Evolutionary conservation across 1,140 invertebrate species (phyloP).

Genomic region (Micrasema minimum): DNA sequence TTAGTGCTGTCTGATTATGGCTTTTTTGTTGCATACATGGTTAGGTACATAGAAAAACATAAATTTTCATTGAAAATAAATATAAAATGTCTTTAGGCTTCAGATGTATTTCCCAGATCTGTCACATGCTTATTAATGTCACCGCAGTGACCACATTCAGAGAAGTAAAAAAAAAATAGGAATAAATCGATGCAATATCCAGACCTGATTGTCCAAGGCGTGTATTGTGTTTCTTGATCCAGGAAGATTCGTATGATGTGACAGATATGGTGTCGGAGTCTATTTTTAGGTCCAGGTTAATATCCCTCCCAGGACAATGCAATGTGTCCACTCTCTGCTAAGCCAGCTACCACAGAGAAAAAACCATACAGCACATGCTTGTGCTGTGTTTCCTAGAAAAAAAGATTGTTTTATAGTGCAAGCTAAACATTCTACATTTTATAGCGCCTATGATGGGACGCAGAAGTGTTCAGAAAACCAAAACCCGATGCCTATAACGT

Average conservation of each 20-base stretch:
- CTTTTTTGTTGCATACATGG: not conserved
- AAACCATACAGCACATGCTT: conserved; percentile 60
- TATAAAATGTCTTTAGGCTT: conserved; percentile 60
- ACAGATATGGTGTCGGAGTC: conserved; percentile 55
- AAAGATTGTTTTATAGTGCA: conserved; percentile 3
- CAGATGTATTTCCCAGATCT: conserved; percentile 63
- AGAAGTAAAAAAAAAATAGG: conserved; percentile 64
- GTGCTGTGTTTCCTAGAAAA: conserved; percentile 48
- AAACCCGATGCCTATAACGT: no score
- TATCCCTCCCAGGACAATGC: conserved; percentile 65
- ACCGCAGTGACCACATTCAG: conserved; percentile 61
- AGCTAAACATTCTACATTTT: no score
- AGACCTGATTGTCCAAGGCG: conserved; percentile 53
- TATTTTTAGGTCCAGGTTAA: conserved; percentile 62
- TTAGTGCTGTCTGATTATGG: not conserved
- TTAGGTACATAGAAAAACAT: no score
- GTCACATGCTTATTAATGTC: conserved; percentile 58
- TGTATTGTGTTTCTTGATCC: conserved; percentile 40
- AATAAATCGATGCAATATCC: conserved; percentile 64
- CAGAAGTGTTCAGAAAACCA: no score
- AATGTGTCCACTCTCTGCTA: conserved; percentile 63
- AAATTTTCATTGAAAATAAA: no score
- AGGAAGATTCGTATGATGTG: conserved; percentile 42
- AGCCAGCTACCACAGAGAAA: conserved; percentile 63
- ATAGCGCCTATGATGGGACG: no score